Conservation (phyloP, 2,888 invertebrate species). For the Fragum sueziense region DNA sequence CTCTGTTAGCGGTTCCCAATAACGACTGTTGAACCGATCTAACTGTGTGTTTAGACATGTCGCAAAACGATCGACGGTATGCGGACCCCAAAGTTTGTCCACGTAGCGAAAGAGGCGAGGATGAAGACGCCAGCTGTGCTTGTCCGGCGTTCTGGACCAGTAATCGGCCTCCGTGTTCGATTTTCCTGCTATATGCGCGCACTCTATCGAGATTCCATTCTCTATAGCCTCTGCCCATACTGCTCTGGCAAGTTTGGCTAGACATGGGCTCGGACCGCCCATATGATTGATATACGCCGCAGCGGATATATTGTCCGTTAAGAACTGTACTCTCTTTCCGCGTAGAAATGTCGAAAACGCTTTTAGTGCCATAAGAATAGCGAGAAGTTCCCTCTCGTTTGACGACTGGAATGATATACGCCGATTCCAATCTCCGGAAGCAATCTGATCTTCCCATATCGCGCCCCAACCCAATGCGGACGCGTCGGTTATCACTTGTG, state of each 20-base stretch:
- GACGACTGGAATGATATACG: conserved; percentile 18
- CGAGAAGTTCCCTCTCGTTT: conserved; percentile 21
- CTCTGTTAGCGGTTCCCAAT: conserved; percentile 26
- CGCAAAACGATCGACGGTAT: conserved; percentile 37
- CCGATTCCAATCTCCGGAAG: conserved; percentile 21
- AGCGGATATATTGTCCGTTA: conserved; percentile 38
- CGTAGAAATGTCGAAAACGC: not conserved
- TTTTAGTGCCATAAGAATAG: conserved; percentile 22
- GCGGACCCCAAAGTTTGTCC: conserved; percentile 32
- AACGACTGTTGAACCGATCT: conserved; percentile 40
- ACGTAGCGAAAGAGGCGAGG: conserved; percentile 27
- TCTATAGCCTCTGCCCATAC: conserved; percentile 42
- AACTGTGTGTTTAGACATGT: conserved; percentile 26
- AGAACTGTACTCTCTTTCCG: conserved; percentile 19
- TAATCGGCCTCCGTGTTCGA: conserved; percentile 32
- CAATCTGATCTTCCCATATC: not conserved
- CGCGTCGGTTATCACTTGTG: conserved; percentile 11
- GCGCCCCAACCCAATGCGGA: conserved; percentile 1
- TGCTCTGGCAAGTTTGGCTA: conserved; percentile 26
- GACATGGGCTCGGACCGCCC: conserved; percentile 27
- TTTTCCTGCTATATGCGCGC: conserved; percentile 35
- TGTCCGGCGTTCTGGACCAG: conserved; percentile 41
- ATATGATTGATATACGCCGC: conserved; percentile 45
- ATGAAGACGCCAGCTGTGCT: conserved; percentile 39
- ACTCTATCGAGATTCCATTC: conserved; percentile 31